Evolutionary conservation across 2,113 vertebrate genomes (phyloP), one percentile per base, ranked within the genome.

Genomic region (Scopus umbretta): DNA sequence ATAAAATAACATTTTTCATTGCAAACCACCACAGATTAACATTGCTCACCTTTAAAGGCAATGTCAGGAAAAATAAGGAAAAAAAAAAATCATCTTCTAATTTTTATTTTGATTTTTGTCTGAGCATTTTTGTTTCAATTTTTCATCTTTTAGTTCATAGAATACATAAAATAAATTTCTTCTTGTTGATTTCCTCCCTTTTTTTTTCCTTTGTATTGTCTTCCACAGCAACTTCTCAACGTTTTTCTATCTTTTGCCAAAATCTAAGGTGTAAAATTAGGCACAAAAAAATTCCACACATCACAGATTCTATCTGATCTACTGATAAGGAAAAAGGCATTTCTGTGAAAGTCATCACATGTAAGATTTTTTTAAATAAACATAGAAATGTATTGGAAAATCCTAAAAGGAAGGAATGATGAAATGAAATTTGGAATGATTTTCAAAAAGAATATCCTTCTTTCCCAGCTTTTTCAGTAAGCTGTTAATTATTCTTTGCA

Each of bases 401-500:
- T 62, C 21, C 9, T 76, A 70, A 90, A 80, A 71, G 3, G 2
- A 70, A 78, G 61, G 16, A 61, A 30, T 1, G 17, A 42, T 22
- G 7, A 74, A 70, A 78, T 18, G 4, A 74, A 82, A 76, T 38
- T 43, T 45, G 18, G 7, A 75, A 67, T 1, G 0, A 10, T 74
- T 89, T 83, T 52, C 7, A 56, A 73, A 93, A 68, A 70, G 1
- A 63, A 56, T 23, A 55, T 34, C 16, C 7, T 75, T 89, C 36
- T 10, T 89, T 55, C 7, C 26, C 27, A 71, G 13, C 4, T 72
- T 75, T 75, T 86, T 61, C 1, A 1, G 11, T 47, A 27, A 87
- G 21, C 23, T 66, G 10, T 56, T 88, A 89, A 88, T 95, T 90
- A 92, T 80, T 81, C 68, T 84, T 84, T 92, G 10, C n/a, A 86